Base-by-base conservation (phyloP, 2,797 vertebrate genomes). In the Amblyraja radiata region DNA sequence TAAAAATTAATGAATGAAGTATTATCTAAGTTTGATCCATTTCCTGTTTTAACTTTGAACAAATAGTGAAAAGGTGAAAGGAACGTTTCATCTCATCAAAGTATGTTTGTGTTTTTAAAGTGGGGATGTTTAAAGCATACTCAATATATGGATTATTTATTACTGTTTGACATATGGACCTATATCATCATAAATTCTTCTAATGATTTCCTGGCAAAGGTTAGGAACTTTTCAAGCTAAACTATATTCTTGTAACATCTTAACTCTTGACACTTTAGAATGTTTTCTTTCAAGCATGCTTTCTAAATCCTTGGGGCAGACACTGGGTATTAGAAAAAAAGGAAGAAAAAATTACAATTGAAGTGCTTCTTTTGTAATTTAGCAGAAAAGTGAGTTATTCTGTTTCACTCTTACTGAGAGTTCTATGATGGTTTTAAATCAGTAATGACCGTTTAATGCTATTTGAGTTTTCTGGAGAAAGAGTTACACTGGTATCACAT, bases 341-440 rank as follows among this genome's bases (percentile, higher is more conserved):
- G 46, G 46, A 97, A 96, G 97, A 97, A 97, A 92, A 68, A 54
- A 97, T 97, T 97, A 96, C 96, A 97, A 97, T 97, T 97, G 97
- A 96, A 94, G 10, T 97, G 97, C 71, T 46, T 92, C 11, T 92
- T 11, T 54, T 1, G 28, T 96, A 97, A 97, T 97, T 97, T 96
- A 97, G 96, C 96, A 95, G 96, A 97, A 97, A 96, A 96, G 97
- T 97, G 96, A 97, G 97, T 97, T 96, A 97, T 97, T 96, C 96
- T 95, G 96, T 97, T 97, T 97, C 96, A 96, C 96, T 95, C 96
- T 96, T 95, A 96, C 95, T n/a, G 23, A 94, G 96, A 96, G 96
- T 97, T 97, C 96, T 97, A 97, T 97, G 96, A 97, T 97, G 96
- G 97, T 97, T 97, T 97, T 96, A 96, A 96, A 96, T 96, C 96